Percentiles rank a stretch among this genome's conserved stretches.
These are phyloP conservation scores for Aphis craccivora DNA, from an alignment of 1,140 invertebrate species.

Conservation along the genomic window DNA sequence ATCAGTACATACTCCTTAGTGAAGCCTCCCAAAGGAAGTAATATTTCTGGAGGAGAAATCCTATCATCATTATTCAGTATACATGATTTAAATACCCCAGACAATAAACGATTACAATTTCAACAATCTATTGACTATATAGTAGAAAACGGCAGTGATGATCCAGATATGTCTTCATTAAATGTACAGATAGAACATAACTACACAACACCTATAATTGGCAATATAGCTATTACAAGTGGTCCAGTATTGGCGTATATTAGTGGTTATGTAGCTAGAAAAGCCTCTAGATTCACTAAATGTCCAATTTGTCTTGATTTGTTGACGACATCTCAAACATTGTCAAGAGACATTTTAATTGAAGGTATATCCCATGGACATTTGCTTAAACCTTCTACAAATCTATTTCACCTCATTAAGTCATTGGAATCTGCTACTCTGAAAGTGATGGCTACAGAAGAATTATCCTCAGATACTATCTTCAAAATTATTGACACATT, in stretches of 20 bases:
- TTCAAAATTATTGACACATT: too few relatives aligned
- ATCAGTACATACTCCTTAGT: constrained; percentile 12
- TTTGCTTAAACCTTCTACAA: not conserved
- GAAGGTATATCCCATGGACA: not conserved
- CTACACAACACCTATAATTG: not conserved
- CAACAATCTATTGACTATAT: too few relatives aligned
- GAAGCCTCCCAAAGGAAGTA: not conserved
- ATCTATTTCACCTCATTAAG: not conserved
- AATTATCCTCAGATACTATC: too few relatives aligned
- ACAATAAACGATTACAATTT: too few relatives aligned
- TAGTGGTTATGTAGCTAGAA: not conserved
- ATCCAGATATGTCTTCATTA: not conserved
- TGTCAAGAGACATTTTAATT: not conserved
- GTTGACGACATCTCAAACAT: not conserved
- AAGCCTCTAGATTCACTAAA: not conserved
- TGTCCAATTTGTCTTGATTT: not conserved
- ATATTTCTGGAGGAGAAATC: not conserved
- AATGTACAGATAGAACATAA: not conserved
- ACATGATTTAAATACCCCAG: not conserved
- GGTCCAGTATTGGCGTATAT: not conserved
- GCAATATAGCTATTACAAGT: not conserved
- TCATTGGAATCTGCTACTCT: not conserved
- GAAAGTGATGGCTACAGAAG: not conserved
- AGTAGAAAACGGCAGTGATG: too few relatives aligned
- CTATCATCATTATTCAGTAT: not conserved